Conservation (phyloP, 92 coral and sea anemone species). For the Anthopleura xanthogrammica region DNA sequence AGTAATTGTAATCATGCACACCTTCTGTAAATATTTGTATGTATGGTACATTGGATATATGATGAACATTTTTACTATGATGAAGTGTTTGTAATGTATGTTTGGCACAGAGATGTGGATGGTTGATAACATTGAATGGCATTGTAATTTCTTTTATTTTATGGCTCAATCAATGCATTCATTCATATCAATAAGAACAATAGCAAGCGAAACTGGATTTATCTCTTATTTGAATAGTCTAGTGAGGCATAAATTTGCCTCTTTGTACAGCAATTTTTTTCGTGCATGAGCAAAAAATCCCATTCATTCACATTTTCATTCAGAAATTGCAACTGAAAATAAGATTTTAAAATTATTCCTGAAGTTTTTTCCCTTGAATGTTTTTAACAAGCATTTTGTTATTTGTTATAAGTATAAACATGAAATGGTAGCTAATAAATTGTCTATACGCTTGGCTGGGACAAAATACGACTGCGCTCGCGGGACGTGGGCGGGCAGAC, state of each 20-base stretch:
- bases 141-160: background rate
- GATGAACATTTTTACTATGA: no score
- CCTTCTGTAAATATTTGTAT: background rate
- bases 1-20: background rate
- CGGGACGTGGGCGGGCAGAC: background rate
- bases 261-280: no score
- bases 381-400: background rate
- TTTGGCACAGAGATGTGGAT: background rate
- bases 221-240: background rate
- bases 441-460: background rate
- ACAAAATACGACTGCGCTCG: background rate
- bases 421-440: background rate
- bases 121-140: background rate
- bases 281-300: no score
- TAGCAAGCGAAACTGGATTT: background rate
- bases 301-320: no score
- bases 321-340: background rate
- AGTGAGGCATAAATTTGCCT: background rate
- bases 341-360: background rate
- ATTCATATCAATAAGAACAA: background rate
- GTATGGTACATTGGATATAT: background rate
- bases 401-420: background rate
- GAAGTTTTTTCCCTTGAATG: background rate
- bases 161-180: background rate
- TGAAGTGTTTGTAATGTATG: background rate